phyloP scores from a whole-genome alignment of 2,888 invertebrate genomes.

The Drosophila limbata region DNA sequence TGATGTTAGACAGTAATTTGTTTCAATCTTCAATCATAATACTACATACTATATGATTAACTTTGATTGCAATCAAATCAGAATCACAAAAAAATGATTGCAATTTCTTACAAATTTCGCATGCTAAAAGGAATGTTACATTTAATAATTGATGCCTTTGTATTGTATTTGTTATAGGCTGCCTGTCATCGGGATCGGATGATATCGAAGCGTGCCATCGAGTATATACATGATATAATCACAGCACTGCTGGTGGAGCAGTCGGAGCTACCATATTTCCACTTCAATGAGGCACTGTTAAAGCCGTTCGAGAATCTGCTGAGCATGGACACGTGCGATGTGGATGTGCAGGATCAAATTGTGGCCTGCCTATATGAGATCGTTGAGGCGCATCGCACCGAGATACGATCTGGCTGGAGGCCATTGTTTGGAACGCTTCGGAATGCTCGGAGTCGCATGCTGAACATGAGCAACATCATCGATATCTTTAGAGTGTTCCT shows the following conservation, averaged over 20 bases:
- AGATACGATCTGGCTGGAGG: conserved; percentile 98
- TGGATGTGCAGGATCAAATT: conserved; percentile 94
- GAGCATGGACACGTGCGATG: conserved; percentile 96
- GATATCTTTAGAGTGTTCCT: conserved; percentile 98
- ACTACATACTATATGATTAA: not conserved
- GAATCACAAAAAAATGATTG: not conserved
- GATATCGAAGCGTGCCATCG: conserved; percentile 95
- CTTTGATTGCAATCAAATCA: not conserved
- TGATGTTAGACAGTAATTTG: not conserved
- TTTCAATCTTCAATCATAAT: too few relatives aligned
- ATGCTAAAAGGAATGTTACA: not conserved
- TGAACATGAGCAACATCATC: conserved; percentile 88
- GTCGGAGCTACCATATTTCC: conserved; percentile 95
- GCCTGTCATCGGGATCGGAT: conserved; percentile 95
- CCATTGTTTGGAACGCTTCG: conserved; percentile 97
- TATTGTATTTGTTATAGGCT: conserved; percentile 87
- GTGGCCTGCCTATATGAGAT: conserved; percentile 98
- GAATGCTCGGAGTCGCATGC: conserved; percentile 90
- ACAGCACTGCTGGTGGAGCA: conserved; percentile 94
- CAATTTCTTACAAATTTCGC: not conserved
- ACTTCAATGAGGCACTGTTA: conserved; percentile 97
- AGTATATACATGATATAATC: conserved; percentile 96
- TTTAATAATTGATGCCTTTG: not conserved
- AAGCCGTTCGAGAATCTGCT: conserved; percentile 98
- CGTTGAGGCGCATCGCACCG: conserved; percentile 96